phyloP scores from a whole-genome alignment of 2,113 vertebrate genomes.

The Geococcyx californianus region DNA sequence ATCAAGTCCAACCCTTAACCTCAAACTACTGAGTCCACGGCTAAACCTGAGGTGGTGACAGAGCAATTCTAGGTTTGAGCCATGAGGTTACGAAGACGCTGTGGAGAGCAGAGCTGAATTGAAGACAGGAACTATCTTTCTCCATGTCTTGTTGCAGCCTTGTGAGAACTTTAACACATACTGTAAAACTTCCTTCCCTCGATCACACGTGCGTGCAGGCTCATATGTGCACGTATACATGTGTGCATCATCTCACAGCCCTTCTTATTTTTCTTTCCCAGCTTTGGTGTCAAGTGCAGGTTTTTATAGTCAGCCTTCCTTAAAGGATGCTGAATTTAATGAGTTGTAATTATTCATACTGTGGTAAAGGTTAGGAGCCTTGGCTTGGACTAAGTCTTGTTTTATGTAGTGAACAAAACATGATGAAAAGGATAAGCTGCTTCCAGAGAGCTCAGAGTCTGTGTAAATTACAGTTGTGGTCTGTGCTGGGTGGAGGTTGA shows the following conservation, averaged over 20 bases:
- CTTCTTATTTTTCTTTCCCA: not conserved
- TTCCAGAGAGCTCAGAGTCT: not conserved
- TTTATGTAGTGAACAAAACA: not conserved
- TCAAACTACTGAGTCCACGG: not conserved
- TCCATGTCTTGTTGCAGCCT: not conserved
- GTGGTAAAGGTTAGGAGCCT: not conserved
- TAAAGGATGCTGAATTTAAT: not conserved
- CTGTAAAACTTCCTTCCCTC: not conserved
- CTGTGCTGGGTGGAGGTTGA: not conserved
- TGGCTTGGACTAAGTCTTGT: not conserved
- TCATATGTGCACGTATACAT: no score
- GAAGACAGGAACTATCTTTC: not conserved
- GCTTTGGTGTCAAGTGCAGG: not conserved
- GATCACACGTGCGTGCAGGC: fast-evolving
- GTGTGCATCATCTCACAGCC: not conserved
- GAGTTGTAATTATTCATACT: not conserved
- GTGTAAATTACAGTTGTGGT: not conserved
- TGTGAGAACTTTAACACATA: not conserved
- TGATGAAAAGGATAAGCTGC: not conserved
- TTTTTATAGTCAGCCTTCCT: not conserved
- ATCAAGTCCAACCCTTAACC: no score
- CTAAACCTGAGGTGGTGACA: not conserved
- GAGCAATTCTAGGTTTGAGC: not conserved
- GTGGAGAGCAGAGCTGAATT: not conserved
- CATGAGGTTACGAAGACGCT: fast-evolving